Evolutionary conservation across 1,140 invertebrate species (phyloP), one percentile per base, ranked within the genome.

Genomic region (Chironomus tepperi): DNA sequence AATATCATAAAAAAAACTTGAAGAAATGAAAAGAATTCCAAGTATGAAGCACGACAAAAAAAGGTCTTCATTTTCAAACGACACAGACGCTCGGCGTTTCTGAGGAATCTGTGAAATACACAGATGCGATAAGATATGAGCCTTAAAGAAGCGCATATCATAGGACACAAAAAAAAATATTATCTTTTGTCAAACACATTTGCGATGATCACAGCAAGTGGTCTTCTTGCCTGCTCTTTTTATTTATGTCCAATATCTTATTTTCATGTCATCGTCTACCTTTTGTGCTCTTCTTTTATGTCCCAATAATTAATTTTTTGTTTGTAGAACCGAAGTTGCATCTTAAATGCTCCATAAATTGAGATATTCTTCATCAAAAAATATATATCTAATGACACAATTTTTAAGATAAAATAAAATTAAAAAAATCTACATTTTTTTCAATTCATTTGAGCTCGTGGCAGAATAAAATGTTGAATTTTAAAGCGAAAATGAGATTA

Each of bases 141-240:
- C 24, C n/a, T n/a, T 34, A 34, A 34, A 34, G 24, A 34, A 34
- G 24, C 5, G 24, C 24, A 34, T 34, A 34, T 34, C 24, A 34
- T 34, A 34, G 24, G 5, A 34, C 24, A 34, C 24, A 34, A 34
- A 34, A 34, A 34, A 34, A 34, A 34, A 34, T 34, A 34, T 34
- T 15, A 57, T n/a, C 10, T 57, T 57, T 57, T 57, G 47, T 57
- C 47, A 57, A 57, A 57, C n/a, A 57, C n/a, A 57, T 5, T 5
- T n/a, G 47, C 9, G 18, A 70, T 18, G 65, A 70, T 70, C 65
- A 70, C 65, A 70, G 65, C 65, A 70, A 70, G 65, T 70, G 65
- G 65, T 70, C 65, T 19, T 70, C 65, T n/a, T 57, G n/a, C 24
- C 24, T 34, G 24, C 24, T 34, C 24, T 34, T 5, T 2, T 34